These are phyloP conservation scores for Nasua narica DNA, from an alignment of 2,797 vertebrate genomes.

Conservation along the genomic window DNA sequence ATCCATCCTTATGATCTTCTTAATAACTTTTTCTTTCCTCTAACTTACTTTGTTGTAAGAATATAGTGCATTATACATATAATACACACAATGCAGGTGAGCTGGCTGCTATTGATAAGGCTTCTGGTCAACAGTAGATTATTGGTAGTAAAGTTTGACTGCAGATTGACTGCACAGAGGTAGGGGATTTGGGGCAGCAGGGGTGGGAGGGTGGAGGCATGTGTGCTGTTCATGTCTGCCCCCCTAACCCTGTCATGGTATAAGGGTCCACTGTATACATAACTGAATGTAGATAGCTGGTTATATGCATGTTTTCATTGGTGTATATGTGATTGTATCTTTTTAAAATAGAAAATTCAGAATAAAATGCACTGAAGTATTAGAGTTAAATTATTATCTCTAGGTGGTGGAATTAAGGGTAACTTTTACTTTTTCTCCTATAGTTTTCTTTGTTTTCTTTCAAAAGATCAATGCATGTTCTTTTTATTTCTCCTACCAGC, in stretches of 20 bases:
- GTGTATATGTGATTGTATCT: neutral
- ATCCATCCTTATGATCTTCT: neutral
- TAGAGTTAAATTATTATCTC: neutral
- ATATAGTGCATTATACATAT: neutral
- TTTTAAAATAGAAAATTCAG: slow-evolving; percentile 39
- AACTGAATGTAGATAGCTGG: neutral
- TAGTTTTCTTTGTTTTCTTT: neutral
- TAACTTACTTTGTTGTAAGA: neutral
- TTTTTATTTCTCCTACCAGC: neutral
- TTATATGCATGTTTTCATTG: slow-evolving; percentile 1
- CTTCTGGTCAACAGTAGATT: neutral
- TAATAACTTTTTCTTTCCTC: neutral
- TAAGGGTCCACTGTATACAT: neutral
- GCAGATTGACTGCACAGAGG: neutral
- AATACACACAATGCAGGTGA: neutral
- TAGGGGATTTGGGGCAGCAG: neutral
- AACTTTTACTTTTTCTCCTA: neutral
- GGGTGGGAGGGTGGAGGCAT: neutral
- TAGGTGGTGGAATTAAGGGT: neutral
- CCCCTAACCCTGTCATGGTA: neutral
- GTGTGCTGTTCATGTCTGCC: neutral
- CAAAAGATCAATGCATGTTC: neutral
- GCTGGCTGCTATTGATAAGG: neutral
- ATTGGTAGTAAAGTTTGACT: neutral
- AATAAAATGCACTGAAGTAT: slow-evolving; percentile 13